Evolutionary conservation across 2,113 vertebrate genomes (phyloP), one percentile per base, ranked within the genome.

Genomic region (Azemiops feae): DNA sequence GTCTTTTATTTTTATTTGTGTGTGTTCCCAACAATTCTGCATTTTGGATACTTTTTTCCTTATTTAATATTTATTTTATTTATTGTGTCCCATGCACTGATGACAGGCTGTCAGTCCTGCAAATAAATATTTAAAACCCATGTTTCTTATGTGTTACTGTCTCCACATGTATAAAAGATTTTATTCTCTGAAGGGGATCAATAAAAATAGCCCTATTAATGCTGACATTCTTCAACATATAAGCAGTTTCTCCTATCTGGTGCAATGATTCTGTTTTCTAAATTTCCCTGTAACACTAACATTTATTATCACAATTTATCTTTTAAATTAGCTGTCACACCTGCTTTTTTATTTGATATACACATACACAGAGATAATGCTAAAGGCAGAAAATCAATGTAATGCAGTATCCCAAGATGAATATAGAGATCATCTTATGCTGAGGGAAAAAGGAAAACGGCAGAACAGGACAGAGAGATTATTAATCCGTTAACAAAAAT

Each of bases 61-160:
- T 93, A 93, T 93, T 93, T 93, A 92, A 92, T 93, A 93, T 92
- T 94, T 94, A 94, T 94, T 92, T 94, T 39, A 92, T 92, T 94
- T 92, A 90, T 92, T 92, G 85, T 90, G 5, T 81, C 43, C 34
- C 53, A 69, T 4, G 58, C 58, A 91, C 27, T 88, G 81, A 89
- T 86, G 91, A 64, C 87, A 92, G 90, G 90, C 25, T 89, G n/a
- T 60, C 91, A 87, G 20, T 55, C 88, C 88, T 90, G 88, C 18
- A 47, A 92, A 92, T 92, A 94, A 92, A 94, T 39, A 20, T 54
- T 54, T 89, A 74, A 93, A 89, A 92, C n/a, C 74, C 2, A n/a
- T 30, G 34, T 81, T 3, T 22, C 12, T 4, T 16, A 43, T 2
- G 1, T 57, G 27, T 90, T 64, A 30, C 52, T 60, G 12, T 18